phyloP scores from a whole-genome alignment of 2,113 vertebrate species.

The Mohoua ochrocephala region DNA sequence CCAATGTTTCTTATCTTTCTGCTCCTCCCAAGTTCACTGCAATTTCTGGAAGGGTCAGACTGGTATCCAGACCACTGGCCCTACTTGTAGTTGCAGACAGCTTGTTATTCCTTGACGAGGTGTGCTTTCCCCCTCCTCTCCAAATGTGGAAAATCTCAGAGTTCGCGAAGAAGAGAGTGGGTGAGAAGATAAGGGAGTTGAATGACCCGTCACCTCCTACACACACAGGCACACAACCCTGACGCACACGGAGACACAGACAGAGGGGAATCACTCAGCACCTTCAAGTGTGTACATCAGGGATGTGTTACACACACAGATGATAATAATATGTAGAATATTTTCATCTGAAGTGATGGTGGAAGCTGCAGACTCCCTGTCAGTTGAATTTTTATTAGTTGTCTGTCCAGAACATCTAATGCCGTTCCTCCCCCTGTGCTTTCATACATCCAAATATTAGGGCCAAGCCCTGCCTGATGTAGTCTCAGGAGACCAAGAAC shows the following conservation, averaged over 20 bases:
- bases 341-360: conserved; percentile 21
- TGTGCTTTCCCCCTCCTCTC: not conserved
- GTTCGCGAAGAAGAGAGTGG: conserved; percentile 15
- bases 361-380: not conserved
- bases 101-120: not conserved
- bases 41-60: not conserved
- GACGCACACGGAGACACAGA: not conserved
- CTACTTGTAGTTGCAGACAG: not conserved
- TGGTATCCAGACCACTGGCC: not conserved
- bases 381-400: not conserved
- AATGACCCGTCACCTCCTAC: conserved; percentile 35
- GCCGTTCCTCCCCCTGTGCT: not conserved
- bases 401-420: not conserved
- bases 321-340: conserved; percentile 17
- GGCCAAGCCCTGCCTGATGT: not conserved
- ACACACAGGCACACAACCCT: not conserved
- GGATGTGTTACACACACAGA: conserved; percentile 11
- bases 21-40: not conserved
- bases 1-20: not conserved
- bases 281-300: conserved; percentile 1
- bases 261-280: conserved; percentile 27
- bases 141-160: conserved; percentile 49
- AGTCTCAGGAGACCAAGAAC: not conserved
- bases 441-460: not conserved
- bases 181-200: conserved; percentile 55